Evolutionary conservation across 64 coral and sea anemone genomes (phyloP).

Genomic region (Cladopsammia gracilis): DNA sequence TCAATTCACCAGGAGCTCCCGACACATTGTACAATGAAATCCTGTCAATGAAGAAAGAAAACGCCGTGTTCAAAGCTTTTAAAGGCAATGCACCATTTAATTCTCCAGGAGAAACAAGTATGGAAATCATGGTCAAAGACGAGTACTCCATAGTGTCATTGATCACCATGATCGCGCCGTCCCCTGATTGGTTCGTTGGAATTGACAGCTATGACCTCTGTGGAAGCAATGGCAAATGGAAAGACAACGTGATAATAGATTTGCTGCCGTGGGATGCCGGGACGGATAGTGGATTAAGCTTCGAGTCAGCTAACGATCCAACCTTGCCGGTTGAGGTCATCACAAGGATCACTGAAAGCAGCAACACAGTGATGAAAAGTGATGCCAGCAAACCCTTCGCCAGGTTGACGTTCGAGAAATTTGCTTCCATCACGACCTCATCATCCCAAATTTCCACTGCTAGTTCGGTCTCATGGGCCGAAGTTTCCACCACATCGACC

Average conservation of each 20-base stretch:
- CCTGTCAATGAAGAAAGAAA: not conserved
- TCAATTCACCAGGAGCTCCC: not conserved
- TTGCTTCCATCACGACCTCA: too few relatives aligned
- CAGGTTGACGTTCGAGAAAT: not conserved
- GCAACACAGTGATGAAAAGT: not conserved
- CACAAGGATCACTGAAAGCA: conserved; percentile 2
- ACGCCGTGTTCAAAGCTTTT: not conserved
- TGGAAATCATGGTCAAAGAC: not conserved
- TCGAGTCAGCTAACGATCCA: not conserved
- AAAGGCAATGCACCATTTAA: not conserved
- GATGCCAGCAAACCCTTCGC: conserved; percentile 14
- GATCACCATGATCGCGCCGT: conserved; percentile 65
- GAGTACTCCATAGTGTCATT: conserved; percentile 20
- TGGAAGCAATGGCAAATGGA: conserved; percentile 48
- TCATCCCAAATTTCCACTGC: too few relatives aligned
- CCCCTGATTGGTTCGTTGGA: conserved; percentile 76
- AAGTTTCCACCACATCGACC: too few relatives aligned
- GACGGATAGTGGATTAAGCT: conserved; percentile 44
- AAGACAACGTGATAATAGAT: not conserved
- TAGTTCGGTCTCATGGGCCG: too few relatives aligned
- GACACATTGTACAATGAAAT: not conserved
- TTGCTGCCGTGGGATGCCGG: conserved; percentile 48
- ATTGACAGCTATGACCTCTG: conserved; percentile 47
- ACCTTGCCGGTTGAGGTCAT: conserved; percentile 40
- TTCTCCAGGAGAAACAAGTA: not conserved